Evolutionary conservation across 2,888 invertebrate species (phyloP).

Genomic region (Acheta domesticus): DNA sequence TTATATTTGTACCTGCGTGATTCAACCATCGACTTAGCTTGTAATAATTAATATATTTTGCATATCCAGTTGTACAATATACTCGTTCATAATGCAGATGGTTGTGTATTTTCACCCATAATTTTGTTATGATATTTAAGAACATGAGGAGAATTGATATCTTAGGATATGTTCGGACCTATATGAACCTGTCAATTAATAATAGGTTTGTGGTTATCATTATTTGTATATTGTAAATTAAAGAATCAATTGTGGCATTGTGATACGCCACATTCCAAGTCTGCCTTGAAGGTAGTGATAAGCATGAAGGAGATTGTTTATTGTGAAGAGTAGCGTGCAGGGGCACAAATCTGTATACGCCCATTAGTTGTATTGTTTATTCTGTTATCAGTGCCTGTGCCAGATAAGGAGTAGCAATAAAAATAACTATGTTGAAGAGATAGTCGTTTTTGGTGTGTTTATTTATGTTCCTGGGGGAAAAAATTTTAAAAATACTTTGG

Average conservation of each 20-base stretch:
- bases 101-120: slow-evolving; percentile 10
- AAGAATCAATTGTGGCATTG: neutral
- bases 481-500: neutral
- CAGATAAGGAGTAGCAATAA: slow-evolving; percentile 10
- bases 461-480: neutral
- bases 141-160: neutral
- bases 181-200: neutral
- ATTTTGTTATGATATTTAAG: neutral
- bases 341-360: slow-evolving; percentile 4
- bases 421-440: neutral
- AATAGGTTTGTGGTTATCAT: neutral
- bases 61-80: too few species aligned
- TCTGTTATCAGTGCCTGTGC: slow-evolving; percentile 11
- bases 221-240: slow-evolving; percentile 5
- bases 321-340: slow-evolving; percentile 1
- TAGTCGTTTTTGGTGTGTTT: neutral
- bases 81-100: neutral
- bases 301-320: neutral
- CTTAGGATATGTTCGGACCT: neutral
- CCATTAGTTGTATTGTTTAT: slow-evolving; percentile 18
- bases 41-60: too few species aligned
- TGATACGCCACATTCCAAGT: neutral
- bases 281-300: slow-evolving; percentile 10
- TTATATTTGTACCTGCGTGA: too few species aligned
- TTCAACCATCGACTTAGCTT: too few species aligned